These are phyloP conservation scores for Drosophila santomea DNA, from an alignment of 1,140 invertebrate species.

Conservation along the genomic window DNA sequence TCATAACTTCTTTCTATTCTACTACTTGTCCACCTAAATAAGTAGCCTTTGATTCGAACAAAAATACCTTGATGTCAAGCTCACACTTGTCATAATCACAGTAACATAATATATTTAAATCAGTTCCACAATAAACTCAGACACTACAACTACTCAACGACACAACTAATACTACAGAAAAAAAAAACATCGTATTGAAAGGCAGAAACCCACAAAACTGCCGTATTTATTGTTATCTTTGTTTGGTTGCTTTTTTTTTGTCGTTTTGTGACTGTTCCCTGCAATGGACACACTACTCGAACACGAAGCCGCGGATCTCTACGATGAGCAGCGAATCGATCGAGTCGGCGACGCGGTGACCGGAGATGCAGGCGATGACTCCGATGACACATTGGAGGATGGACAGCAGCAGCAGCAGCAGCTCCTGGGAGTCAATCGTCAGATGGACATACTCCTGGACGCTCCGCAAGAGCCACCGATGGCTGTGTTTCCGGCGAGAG, in stretches of 20 bases:
- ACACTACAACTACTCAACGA: neutral
- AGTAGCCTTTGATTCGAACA: too few species aligned
- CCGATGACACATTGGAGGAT: neutral
- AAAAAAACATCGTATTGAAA: constrained; percentile 31
- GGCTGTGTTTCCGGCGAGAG: constrained; percentile 1
- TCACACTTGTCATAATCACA: too few species aligned
- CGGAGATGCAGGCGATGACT: constrained; percentile 6
- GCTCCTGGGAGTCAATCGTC: constrained; percentile 24
- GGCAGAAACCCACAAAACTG: constrained; percentile 11
- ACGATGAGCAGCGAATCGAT: constrained; percentile 29
- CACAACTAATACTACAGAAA: neutral
- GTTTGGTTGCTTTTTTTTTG: too few species aligned
- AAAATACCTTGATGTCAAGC: too few species aligned
- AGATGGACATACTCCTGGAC: constrained; percentile 48
- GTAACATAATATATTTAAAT: neutral
- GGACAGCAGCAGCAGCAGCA: constrained; percentile 13
- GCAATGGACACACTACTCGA: neutral
- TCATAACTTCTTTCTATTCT: too few species aligned
- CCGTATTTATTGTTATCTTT: constrained; percentile 16
- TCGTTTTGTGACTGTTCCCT: too few species aligned
- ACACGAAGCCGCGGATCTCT: neutral
- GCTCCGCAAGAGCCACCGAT: constrained; percentile 60
- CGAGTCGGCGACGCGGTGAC: constrained; percentile 19
- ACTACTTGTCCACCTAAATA: too few species aligned
- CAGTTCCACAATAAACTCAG: neutral